Percentiles rank a stretch among this genome's conserved stretches.
Evolutionary conservation across 2,797 vertebrate species (phyloP).

Genomic region (Babyrousa celebensis): DNA sequence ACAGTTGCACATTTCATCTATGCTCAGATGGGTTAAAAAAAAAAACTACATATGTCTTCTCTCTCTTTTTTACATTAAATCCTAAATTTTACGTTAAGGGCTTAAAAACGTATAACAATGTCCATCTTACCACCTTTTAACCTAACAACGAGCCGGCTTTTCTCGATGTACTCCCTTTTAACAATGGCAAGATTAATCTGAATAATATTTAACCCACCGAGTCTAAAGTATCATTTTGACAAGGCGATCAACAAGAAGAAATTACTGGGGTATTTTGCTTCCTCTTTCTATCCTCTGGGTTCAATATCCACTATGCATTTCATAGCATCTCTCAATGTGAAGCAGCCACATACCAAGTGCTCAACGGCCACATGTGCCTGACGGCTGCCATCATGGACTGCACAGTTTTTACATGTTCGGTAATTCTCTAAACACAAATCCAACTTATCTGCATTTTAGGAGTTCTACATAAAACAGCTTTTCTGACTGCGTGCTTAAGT

Average conservation of each 20-base stretch:
- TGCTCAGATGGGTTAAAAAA: slow-evolving; percentile 60
- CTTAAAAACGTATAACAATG: neutral
- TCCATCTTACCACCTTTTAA: slow-evolving; percentile 30
- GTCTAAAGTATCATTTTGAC: neutral
- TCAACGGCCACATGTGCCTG: rapidly evolving
- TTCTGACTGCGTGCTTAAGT: neutral
- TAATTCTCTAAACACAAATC: slow-evolving; percentile 67
- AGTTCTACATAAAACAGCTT: slow-evolving; percentile 6
- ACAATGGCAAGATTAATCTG: slow-evolving; percentile 51
- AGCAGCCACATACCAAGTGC: neutral
- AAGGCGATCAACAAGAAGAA: neutral
- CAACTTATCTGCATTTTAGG: slow-evolving; percentile 34
- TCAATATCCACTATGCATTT: neutral
- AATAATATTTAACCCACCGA: neutral
- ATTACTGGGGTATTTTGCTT: neutral
- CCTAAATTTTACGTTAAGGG: neutral
- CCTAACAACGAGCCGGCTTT: neutral
- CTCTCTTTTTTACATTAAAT: neutral
- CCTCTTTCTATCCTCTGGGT: neutral
- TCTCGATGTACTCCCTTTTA: slow-evolving; percentile 55
- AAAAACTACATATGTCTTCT: slow-evolving; percentile 24
- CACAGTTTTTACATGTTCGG: neutral
- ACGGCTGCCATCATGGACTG: neutral
- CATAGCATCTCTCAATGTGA: neutral
- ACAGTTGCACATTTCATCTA: neutral